phyloP scores from a whole-genome alignment of 1,140 invertebrate genomes.

The Proales similis region DNA sequence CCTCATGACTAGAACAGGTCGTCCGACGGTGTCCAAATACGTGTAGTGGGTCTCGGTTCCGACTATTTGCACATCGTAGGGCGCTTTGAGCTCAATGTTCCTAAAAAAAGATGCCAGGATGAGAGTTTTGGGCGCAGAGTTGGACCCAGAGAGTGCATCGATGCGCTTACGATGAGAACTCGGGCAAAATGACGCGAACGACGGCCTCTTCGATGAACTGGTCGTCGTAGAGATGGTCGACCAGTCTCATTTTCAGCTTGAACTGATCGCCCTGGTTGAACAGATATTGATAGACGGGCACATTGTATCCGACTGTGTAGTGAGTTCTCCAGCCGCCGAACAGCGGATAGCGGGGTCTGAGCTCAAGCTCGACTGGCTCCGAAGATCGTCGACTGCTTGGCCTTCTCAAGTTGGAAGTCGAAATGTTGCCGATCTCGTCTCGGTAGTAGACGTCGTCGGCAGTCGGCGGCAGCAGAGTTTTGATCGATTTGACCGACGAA shows the following conservation, averaged over 20 bases:
- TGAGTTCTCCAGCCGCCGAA: constrained; percentile 98
- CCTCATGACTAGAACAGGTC: constrained; percentile 74
- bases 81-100: constrained; percentile 71
- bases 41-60: constrained; percentile 67
- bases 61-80: constrained; percentile 69
- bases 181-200: constrained; percentile 85
- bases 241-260: constrained; percentile 72
- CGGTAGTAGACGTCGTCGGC: constrained; percentile 84
- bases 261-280: constrained; percentile 64
- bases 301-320: constrained; percentile 91
- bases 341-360: constrained; percentile 87
- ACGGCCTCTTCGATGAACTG: constrained; percentile 84
- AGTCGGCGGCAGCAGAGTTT: constrained; percentile 73
- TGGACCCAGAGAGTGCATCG: neutral
- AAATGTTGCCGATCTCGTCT: constrained; percentile 98
- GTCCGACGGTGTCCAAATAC: constrained; percentile 86
- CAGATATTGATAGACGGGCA: constrained; percentile 91
- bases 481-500: constrained; percentile 81
- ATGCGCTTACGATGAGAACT: too few relatives aligned
- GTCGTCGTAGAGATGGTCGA: constrained; percentile 94
- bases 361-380: constrained; percentile 85
- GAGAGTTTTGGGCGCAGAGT: neutral
- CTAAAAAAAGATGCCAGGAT: constrained; percentile 48
- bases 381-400: constrained; percentile 55
- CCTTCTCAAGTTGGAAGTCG: constrained; percentile 81